These are phyloP conservation scores for Yponomeuta evonymella DNA, from an alignment of 2,888 invertebrate species.

Conservation along the genomic window DNA sequence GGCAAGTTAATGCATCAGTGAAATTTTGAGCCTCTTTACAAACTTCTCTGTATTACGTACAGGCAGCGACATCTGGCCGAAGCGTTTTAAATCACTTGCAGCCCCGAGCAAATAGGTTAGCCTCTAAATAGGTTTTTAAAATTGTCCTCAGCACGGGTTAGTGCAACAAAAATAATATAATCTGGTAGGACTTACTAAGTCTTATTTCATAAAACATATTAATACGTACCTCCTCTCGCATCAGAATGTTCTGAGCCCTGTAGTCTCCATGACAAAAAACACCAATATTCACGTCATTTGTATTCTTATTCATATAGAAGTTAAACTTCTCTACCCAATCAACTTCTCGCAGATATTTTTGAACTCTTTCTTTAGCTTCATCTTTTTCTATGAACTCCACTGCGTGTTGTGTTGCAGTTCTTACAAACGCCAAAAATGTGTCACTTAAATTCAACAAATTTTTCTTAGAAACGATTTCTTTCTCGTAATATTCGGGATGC, in stretches of 20 bases:
- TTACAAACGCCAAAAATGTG: conserved; percentile 12
- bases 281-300: not conserved
- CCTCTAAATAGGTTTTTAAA: too few species aligned
- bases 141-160: too few species aligned
- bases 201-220: not conserved
- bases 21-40: too few species aligned
- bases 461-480: conserved; percentile 20
- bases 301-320: not conserved
- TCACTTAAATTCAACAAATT: conserved; percentile 16
- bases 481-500: conserved; percentile 38
- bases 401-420: conserved; percentile 11
- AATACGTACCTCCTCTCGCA: conserved; percentile 19
- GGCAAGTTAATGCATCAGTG: too few species aligned
- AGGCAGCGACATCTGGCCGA: too few species aligned
- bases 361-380: conserved; percentile 10
- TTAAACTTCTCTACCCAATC: not conserved
- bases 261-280: conserved; percentile 23
- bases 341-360: not conserved
- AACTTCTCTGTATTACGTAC: too few species aligned
- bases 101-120: too few species aligned
- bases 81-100: too few species aligned
- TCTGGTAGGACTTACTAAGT: too few species aligned
- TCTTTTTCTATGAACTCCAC: conserved; percentile 19
- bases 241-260: conserved; percentile 19
- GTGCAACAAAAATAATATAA: too few species aligned